phyloP scores from a whole-genome alignment of 1,140 invertebrate species.

The Meloidogyne floridensis region DNA sequence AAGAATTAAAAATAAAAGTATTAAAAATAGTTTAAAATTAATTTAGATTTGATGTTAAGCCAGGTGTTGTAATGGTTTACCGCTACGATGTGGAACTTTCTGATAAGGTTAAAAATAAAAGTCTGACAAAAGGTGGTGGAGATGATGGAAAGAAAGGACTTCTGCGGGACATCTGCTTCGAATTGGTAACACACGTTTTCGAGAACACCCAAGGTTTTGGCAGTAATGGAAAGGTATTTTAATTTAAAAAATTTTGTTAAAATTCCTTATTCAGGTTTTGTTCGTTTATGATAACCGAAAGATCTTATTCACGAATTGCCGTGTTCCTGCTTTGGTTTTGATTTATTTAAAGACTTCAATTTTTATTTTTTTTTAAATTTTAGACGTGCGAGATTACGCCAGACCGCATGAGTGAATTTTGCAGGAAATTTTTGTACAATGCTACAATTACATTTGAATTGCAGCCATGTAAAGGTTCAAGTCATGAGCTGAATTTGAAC shows the following conservation, averaged over 20 bases:
- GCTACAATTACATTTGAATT: slow-evolving; percentile 16
- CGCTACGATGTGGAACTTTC: slow-evolving; percentile 21
- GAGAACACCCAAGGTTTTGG: slow-evolving; percentile 12
- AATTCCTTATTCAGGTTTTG: slow-evolving; percentile 2
- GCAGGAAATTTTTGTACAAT: slow-evolving; percentile 9
- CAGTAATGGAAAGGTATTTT: not conserved
- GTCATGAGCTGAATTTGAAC: slow-evolving; percentile 18
- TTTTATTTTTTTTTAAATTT: slow-evolving; percentile 9
- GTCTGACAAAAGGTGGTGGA: slow-evolving; percentile 16
- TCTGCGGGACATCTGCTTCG: slow-evolving; percentile 9
- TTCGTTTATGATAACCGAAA: slow-evolving; percentile 25
- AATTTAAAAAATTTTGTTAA: not conserved
- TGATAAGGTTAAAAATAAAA: slow-evolving; percentile 3
- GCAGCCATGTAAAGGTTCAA: slow-evolving; percentile 4
- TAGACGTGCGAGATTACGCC: slow-evolving; percentile 20
- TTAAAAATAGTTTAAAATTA: not conserved
- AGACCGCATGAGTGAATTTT: not conserved
- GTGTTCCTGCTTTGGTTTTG: not conserved
- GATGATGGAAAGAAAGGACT: slow-evolving; percentile 30
- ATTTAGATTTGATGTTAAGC: slow-evolving; percentile 18
- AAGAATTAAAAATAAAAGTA: not conserved
- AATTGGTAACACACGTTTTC: not conserved
- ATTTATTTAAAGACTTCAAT: not conserved
- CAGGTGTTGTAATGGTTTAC: slow-evolving; percentile 9
- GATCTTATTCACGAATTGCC: slow-evolving; percentile 23